phyloP scores from a whole-genome alignment of 2,888 invertebrate genomes.

The Chelonus formosanus region DNA sequence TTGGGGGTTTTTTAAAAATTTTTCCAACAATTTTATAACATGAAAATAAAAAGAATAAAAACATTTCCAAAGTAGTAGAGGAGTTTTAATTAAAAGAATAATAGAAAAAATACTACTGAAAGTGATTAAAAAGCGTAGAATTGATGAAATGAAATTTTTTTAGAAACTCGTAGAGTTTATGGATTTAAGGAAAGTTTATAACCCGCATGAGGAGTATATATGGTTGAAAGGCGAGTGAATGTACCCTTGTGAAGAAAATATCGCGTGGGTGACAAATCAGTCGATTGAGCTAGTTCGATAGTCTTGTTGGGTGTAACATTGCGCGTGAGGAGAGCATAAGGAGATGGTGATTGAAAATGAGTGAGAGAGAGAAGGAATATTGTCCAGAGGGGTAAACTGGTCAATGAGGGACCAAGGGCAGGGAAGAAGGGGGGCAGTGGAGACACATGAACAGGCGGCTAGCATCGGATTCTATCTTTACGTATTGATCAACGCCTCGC shows the following conservation, averaged over 20 bases:
- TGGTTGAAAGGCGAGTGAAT: too few species aligned
- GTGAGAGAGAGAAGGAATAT: conserved; percentile 1
- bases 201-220: too few species aligned
- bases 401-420: conserved; percentile 34
- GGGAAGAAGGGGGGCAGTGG: conserved; percentile 26
- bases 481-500: conserved; percentile 66
- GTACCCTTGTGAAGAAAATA: conserved; percentile 51
- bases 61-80: too few species aligned
- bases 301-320: conserved; percentile 11
- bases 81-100: too few species aligned
- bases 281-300: conserved; percentile 53
- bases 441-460: conserved; percentile 46
- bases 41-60: too few species aligned
- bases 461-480: conserved; percentile 66
- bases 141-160: too few species aligned
- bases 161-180: too few species aligned
- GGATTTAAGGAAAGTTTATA: too few species aligned
- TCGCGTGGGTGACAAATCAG: conserved; percentile 62
- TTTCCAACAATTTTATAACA: too few species aligned
- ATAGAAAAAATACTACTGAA: too few species aligned
- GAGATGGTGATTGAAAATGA: conserved; percentile 37
- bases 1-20: too few species aligned
- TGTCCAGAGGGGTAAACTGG: conserved; percentile 22
- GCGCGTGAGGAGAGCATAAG: conserved; percentile 6
- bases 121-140: too few species aligned